Percentiles rank a stretch among this genome's conserved stretches.
Conservation (phyloP, 2,797 vertebrate species). For the Oophaga sylvatica region DNA sequence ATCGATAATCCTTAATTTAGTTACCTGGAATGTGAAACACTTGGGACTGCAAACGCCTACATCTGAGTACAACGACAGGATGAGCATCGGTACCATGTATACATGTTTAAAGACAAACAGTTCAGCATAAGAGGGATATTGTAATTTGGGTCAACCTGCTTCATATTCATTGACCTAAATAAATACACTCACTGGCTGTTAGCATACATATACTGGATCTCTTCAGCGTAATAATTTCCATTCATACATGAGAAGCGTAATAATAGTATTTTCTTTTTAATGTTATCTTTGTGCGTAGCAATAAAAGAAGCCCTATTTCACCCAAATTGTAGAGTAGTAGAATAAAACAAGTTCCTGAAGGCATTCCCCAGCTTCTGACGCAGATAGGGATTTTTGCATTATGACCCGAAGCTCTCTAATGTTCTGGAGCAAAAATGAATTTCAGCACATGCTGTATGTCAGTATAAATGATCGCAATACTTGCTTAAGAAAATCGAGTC, state of each 20-base stretch:
- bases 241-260: neutral
- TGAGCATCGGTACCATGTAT: neutral
- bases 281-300: conserved; percentile 1
- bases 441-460: conserved; percentile 47
- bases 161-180: conserved; percentile 40
- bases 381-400: conserved; percentile 21
- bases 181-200: neutral
- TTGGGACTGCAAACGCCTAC: neutral
- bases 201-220: neutral
- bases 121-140: neutral
- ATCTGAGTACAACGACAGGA: too few species aligned
- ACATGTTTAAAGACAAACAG: neutral
- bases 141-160: conserved; percentile 24
- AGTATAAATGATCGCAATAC: conserved; percentile 32
- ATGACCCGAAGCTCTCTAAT: conserved; percentile 40
- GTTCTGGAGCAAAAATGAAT: conserved; percentile 46
- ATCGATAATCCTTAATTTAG: neutral
- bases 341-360: conserved; percentile 10
- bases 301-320: neutral
- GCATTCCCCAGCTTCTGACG: conserved; percentile 38
- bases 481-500: neutral
- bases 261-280: neutral
- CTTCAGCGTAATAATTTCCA: neutral
- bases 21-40: neutral
- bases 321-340: neutral